Evolutionary conservation across 2,113 vertebrate species (phyloP), one percentile per base, ranked within the genome.

Genomic region (Ochotona curzoniae): DNA sequence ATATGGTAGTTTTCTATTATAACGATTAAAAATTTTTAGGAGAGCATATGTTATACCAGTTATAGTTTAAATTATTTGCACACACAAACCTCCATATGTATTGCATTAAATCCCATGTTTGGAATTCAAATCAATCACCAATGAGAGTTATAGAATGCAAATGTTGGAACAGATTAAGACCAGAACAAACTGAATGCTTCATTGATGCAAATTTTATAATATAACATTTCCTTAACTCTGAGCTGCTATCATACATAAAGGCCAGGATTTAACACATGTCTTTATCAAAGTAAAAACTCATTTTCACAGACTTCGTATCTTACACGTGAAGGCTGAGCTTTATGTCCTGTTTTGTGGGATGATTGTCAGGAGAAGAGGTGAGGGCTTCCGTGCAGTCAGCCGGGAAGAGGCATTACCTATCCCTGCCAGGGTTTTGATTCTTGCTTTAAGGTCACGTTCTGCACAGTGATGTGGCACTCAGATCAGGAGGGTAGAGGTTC

Each of bases 1-100:
- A 81, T 82, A 18, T 49, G 74, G 60, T 83, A 88, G 73, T 69
- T 93, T 63, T 75, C 69, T 93, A 73, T 83, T 87, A 88, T 92
- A 75, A 90, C 60, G 44, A 93, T 84, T 74, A 85, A 88, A 32
- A 89, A 51, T 4, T 73, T 90, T 26, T 38, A 75, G 35, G 92
- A 71, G n/a, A 87, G 38, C 76, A 1, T 54, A 60, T 38, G 1
- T 9, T 83, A 35, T 38, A 47, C 2, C 67, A 85, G 25, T 20
- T 47, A 79, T n/a, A 61, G 30, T 90, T 79, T 92, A 8, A 64
- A 93, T 28, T 8, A 61, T 57, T 63, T 38, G 13, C 49, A 26
- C 17, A 93, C 9, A 70, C 61, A 73, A 25, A 61, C 26, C 15
- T 63, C n/a, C 49, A 12, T 78, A 54, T 14, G 2, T n/a, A 35